These are phyloP conservation scores for Sycophaga agraensis DNA, from an alignment of 1,140 invertebrate genomes.

Conservation along the genomic window DNA sequence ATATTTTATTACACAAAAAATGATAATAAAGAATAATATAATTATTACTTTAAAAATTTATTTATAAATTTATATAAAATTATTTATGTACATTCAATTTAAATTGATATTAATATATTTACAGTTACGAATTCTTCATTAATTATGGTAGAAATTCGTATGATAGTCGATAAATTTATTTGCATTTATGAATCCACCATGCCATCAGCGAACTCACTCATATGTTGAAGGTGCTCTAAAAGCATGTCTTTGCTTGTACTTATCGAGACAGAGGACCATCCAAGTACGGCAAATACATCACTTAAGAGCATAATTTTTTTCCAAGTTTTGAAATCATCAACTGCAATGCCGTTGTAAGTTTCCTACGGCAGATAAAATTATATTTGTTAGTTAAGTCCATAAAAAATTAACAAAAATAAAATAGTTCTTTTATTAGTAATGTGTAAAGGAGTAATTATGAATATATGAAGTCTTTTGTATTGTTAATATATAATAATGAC, in stretches of 20 bases:
- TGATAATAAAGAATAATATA: neutral
- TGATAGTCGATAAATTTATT: too few species aligned
- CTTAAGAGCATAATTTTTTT: constrained; percentile 46
- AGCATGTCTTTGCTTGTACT: constrained; percentile 47
- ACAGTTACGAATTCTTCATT: neutral
- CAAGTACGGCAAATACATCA: constrained; percentile 44
- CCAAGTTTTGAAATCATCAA: constrained; percentile 42
- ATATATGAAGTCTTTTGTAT: too few species aligned
- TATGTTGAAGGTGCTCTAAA: constrained; percentile 41
- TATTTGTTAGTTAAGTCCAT: too few species aligned
- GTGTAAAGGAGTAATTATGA: too few species aligned
- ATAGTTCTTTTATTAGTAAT: too few species aligned
- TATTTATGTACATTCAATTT: neutral
- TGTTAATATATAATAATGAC: too few species aligned
- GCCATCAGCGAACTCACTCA: constrained; percentile 41
- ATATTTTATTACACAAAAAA: neutral
- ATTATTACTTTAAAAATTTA: neutral
- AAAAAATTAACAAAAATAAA: too few species aligned
- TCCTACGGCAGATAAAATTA: too few species aligned
- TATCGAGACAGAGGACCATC: constrained; percentile 49
- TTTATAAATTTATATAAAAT: neutral
- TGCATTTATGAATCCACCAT: too few species aligned
- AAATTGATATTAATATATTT: neutral
- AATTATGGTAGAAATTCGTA: neutral
- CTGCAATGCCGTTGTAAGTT: constrained; percentile 16